Conservation (phyloP, 2,888 invertebrate genomes). For the Calliphora vomitoria region DNA sequence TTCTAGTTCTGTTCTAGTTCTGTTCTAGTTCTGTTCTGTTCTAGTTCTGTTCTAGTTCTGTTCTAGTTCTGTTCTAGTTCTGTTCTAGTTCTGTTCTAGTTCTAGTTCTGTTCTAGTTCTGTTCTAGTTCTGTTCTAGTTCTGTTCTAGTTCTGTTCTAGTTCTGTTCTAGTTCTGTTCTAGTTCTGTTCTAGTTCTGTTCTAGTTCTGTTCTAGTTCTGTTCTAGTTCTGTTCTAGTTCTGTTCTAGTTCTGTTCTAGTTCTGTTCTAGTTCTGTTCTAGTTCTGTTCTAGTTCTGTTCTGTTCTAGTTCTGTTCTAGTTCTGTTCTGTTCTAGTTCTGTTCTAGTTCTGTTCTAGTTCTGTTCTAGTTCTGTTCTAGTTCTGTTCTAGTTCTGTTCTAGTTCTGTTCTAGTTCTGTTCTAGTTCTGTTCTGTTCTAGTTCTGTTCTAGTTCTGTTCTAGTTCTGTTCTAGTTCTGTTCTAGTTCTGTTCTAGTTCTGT, state of each 20-base stretch:
- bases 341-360: no score
- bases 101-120: no score
- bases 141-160: neutral
- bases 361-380: no score
- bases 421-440: neutral
- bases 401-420: no score
- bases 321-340: no score
- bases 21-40: no score
- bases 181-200: neutral
- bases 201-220: neutral
- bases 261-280: neutral
- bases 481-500: neutral
- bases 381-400: no score
- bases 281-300: neutral
- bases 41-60: neutral
- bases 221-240: neutral
- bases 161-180: no score
- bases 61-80: neutral
- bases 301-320: no score
- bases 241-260: neutral
- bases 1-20: no score
- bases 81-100: no score
- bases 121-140: neutral
- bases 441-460: neutral
- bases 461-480: neutral